phyloP scores from a whole-genome alignment of 2,888 invertebrate species.

The Glomeris marginata region DNA sequence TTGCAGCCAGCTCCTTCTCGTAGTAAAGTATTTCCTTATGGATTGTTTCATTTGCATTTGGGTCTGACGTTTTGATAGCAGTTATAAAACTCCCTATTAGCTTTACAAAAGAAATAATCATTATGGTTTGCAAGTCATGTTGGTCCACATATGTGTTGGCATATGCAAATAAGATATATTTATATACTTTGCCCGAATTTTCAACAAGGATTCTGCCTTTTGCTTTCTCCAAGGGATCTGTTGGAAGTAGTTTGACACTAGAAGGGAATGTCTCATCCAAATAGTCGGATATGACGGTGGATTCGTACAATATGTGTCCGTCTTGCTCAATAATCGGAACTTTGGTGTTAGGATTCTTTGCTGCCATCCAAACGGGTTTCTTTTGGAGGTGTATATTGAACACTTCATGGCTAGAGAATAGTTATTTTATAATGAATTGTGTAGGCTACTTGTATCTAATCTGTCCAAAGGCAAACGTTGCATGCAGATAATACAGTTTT shows the following conservation, averaged over 20 bases:
- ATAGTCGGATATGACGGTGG: slow-evolving; percentile 60
- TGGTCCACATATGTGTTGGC: too few species aligned
- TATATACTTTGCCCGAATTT: slow-evolving; percentile 37
- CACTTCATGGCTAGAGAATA: slow-evolving; percentile 44
- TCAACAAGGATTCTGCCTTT: slow-evolving; percentile 57
- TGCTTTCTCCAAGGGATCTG: slow-evolving; percentile 49
- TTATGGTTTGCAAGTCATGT: too few species aligned
- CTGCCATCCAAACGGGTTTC: slow-evolving; percentile 69
- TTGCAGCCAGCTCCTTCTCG: neutral
- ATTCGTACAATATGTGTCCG: slow-evolving; percentile 52
- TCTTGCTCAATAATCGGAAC: slow-evolving; percentile 61
- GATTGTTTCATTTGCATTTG: neutral
- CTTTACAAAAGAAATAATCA: too few species aligned
- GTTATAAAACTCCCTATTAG: too few species aligned
- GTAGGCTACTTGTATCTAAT: too few species aligned
- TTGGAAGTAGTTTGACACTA: slow-evolving; percentile 45
- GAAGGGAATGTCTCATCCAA: slow-evolving; percentile 56
- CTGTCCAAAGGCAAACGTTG: too few species aligned
- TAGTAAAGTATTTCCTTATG: neutral
- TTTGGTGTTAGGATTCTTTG: slow-evolving; percentile 35
- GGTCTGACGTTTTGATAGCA: too few species aligned
- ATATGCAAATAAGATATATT: too few species aligned
- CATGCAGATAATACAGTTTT: too few species aligned
- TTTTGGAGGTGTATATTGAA: slow-evolving; percentile 43
- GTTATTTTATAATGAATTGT: too few species aligned